These are phyloP conservation scores for Periophthalmodon schlosseri DNA, from an alignment of 2,113 vertebrate species.

Conservation along the genomic window DNA sequence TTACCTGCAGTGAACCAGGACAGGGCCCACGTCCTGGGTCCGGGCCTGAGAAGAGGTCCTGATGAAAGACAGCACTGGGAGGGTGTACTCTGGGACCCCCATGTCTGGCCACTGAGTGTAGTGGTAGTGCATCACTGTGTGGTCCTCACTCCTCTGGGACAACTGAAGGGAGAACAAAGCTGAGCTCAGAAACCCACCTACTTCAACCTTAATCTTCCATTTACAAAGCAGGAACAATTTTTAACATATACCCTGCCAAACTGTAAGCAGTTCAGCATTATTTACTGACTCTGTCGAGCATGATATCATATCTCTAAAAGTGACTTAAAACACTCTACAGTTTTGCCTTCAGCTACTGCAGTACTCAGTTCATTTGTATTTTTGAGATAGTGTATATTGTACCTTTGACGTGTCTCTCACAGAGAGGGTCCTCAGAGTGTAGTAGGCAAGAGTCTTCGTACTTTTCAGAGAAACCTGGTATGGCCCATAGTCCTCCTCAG, in stretches of 20 bases:
- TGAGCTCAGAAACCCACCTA: not conserved
- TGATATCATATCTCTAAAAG: not conserved
- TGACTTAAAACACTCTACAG: not conserved
- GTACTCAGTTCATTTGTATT: too few species aligned
- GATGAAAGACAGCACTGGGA: conserved; percentile 93
- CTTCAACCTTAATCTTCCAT: too few species aligned
- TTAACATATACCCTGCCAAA: not conserved
- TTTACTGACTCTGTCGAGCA: too few species aligned
- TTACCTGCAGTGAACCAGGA: conserved; percentile 96
- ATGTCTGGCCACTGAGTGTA: conserved; percentile 99
- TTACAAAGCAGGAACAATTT: not conserved
- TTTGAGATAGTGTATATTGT: conserved; percentile 14
- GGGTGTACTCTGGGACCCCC: conserved; percentile 93
- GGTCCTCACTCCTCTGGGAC: conserved; percentile 87
- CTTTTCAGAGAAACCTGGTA: conserved; percentile 91
- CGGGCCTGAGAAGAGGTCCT: conserved; percentile 85
- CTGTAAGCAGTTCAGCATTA: not conserved
- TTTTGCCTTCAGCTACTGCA: too few species aligned
- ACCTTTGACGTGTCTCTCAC: conserved; percentile 91
- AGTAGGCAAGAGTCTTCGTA: conserved; percentile 88
- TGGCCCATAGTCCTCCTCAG: conserved; percentile 91
- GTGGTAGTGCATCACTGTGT: conserved; percentile 89
- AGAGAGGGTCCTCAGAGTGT: conserved; percentile 89
- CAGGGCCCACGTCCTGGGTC: conserved; percentile 85
- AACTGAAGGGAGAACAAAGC: conserved; percentile 67